phyloP scores from a whole-genome alignment of 2,888 invertebrate species.

The Apomyelois bistriatella region DNA sequence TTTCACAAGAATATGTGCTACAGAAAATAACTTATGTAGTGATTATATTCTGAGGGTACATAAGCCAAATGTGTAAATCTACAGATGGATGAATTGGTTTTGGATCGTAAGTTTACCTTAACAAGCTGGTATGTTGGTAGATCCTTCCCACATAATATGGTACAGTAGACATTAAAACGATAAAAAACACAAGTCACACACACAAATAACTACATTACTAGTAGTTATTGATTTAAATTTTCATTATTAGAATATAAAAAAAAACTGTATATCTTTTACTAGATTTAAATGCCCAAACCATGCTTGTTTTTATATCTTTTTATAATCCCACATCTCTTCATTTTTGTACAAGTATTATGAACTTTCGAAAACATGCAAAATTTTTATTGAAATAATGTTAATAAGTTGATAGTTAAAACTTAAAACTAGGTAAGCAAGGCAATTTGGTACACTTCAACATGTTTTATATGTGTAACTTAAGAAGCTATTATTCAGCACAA shows the following conservation, averaged over 20 bases:
- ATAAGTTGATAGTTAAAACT: not conserved
- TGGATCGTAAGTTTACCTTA: constrained; percentile 78
- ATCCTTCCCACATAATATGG: constrained; percentile 81
- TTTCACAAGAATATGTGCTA: too few species aligned
- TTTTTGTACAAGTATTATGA: not conserved
- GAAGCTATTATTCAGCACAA: too few species aligned
- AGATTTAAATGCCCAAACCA: constrained; percentile 25
- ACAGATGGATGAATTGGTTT: constrained; percentile 57
- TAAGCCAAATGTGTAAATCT: constrained; percentile 68
- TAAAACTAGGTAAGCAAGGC: constrained; percentile 14
- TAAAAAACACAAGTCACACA: constrained; percentile 78
- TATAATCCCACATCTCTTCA: constrained; percentile 4
- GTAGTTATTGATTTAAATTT: constrained; percentile 25
- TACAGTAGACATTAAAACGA: constrained; percentile 76
- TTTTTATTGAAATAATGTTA: constrained; percentile 6
- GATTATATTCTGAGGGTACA: constrained; percentile 12
- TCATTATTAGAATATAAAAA: constrained; percentile 22
- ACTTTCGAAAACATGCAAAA: constrained; percentile 17
- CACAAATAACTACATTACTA: constrained; percentile 62
- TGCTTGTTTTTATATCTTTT: constrained; percentile 25
- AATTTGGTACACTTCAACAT: constrained; percentile 20
- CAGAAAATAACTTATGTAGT: too few species aligned
- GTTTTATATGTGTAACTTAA: too few species aligned
- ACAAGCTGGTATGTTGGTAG: constrained; percentile 84
- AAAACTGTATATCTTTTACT: constrained; percentile 14